Base-by-base conservation (phyloP, 2,797 vertebrate species). In the Euthynnus affinis region DNA sequence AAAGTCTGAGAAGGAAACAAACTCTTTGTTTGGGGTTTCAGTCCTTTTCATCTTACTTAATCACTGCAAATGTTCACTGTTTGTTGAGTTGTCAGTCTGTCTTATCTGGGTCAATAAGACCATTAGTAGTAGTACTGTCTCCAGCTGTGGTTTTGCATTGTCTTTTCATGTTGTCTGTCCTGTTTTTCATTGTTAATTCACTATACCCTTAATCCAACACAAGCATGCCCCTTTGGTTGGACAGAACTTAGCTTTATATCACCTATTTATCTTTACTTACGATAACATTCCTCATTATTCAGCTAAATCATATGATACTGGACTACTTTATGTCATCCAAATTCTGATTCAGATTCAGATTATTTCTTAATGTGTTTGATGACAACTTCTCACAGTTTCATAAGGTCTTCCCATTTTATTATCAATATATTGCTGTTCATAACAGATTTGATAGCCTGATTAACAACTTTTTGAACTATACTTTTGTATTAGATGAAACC, bases 401-500 rank as follows among this genome's bases (percentile, higher is more conserved):
- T 22, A 18, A 66, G n/a, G 42, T 67, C 52, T 57, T 53, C 37
- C 9, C 9, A 32, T 22, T 52, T 40, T 67, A 17, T 53, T 18
- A 12, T 37, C 15, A 9, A 14, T 68, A 6, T 55, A 32, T 29
- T 64, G 34, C 5, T 79, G 5, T 49, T 62, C 34, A 20, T 62
- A n/a, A 29, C 12, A 20, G 23, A 52, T 23, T 52, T 57, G 27
- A 51, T 51, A 12, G 2, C 52, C 49, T 68, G 46, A 74, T 76
- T 73, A 81, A 89, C 56, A 5, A 66, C 49, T 81, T 49, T 93
- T 27, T 94, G 74, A 85, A 77, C 71, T 89, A 68, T 90, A 71
- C 88, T 81, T 91, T 71, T 91, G 62, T 81, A 86, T 76, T 87
- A 96, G 95, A 94, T 93, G 93, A 91, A 89, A 91, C 91, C 86